Evolutionary conservation across 92 coral and sea anemone species (phyloP), one percentile per base, ranked within the genome.

Genomic region (Montipora capitata): DNA sequence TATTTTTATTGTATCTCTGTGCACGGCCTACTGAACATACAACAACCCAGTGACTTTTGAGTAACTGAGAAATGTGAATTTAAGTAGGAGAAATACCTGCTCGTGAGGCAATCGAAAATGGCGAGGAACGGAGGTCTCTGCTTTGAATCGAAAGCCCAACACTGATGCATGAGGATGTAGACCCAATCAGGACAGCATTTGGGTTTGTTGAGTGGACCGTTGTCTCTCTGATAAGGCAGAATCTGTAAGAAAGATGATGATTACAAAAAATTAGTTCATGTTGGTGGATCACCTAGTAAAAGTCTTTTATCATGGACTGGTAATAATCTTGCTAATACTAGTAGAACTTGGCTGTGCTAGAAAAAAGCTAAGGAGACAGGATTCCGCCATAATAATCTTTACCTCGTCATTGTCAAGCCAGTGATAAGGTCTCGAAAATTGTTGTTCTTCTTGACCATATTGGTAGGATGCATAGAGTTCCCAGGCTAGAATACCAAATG

Each of bases 71-170:
- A 5, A 18, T 5, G 10, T 11, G 11, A 62, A 3, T 8, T 39
- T 63, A n/a, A 7, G 41, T 39, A 3, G 0, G 0, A n/a, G 0
- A 43, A 5, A 39, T 73, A 91, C 96, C 92, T 87, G 76, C 86
- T 81, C 4, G 96, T 83, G 49, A 94, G 74, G 41, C 95, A 94
- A 42, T 92, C 97, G 10, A 92, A 14, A 7, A 94, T 65, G 13
- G 89, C 85, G 9, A 89, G 65, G 20, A 91, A 82, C 3, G 97
- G 94, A 17, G 97, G 93, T 48, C 97, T 89, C 75, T 94, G 93
- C 3, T 38, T 54, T 4, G 91, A 77, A n/a, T 84, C 68, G 45
- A 59, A 86, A 35, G 90, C 79, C 91, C 95, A 94, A 12, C 97
- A 94, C 74, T 92, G 95, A 10, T 88, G 93, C 64, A 88, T 89